Evolutionary conservation across 1,140 invertebrate species (phyloP).

Genomic region (Cyphomyrmex costatus): DNA sequence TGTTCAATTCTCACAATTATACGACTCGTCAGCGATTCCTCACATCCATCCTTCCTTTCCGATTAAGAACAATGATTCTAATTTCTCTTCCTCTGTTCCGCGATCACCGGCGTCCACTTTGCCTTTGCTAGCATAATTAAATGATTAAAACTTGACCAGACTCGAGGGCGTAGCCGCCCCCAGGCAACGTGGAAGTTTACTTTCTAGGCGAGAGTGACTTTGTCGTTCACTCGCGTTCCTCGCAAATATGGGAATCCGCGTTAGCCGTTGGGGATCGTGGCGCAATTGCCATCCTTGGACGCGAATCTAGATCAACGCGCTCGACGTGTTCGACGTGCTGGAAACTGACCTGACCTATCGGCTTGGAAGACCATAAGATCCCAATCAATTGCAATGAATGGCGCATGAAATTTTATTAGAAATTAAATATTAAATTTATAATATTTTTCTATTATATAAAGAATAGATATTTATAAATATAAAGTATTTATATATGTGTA

Average conservation of each 20-base stretch:
- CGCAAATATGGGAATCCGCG: constrained; percentile 81
- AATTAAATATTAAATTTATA: background rate
- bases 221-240: constrained; percentile 40
- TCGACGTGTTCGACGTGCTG: constrained; percentile 4
- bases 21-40: background rate
- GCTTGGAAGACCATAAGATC: constrained; percentile 21
- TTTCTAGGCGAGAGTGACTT: constrained; percentile 53
- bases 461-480: background rate
- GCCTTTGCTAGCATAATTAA: constrained; percentile 39
- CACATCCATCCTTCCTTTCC: background rate
- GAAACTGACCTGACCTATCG: constrained; percentile 37
- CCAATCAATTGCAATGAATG: constrained; percentile 13
- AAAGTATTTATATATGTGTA: background rate
- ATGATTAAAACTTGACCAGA: constrained; percentile 43
- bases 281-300: constrained; percentile 82
- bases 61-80: background rate
- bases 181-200: constrained; percentile 37
- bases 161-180: constrained; percentile 3
- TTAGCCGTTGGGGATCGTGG: constrained; percentile 76
- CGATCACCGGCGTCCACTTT: background rate
- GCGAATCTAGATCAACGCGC: constrained; percentile 64
- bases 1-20: background rate
- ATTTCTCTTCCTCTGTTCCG: background rate
- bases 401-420: background rate
- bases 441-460: background rate